These are phyloP conservation scores for Botia kubotai DNA, from an alignment of 2,797 vertebrate genomes.

Conservation along the genomic window DNA sequence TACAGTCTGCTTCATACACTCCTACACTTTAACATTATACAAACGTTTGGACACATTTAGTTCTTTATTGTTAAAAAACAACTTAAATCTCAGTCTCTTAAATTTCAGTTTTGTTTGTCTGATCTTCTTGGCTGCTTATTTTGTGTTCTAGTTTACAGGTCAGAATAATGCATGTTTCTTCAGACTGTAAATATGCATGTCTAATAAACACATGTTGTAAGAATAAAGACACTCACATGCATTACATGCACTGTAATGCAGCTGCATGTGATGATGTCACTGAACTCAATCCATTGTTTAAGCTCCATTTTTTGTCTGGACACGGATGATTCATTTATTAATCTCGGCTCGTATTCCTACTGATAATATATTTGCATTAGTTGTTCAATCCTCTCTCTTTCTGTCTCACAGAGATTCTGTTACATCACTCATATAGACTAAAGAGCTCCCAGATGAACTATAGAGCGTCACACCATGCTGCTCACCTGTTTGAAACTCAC, in stretches of 20 bases:
- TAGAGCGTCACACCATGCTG: slow-evolving; percentile 65
- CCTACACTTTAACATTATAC: too few relatives aligned
- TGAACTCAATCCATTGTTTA: slow-evolving; percentile 42
- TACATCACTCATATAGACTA: slow-evolving; percentile 67
- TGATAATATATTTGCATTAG: slow-evolving; percentile 85
- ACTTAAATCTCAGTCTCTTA: too few relatives aligned
- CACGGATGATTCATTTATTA: slow-evolving; percentile 81
- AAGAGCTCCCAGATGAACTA: slow-evolving; percentile 68
- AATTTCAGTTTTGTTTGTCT: too few relatives aligned
- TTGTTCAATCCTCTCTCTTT: slow-evolving; percentile 72
- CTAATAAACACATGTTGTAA: background rate
- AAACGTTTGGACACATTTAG: too few relatives aligned
- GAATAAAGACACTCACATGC: background rate
- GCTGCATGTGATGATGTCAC: slow-evolving; percentile 3
- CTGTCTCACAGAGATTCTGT: slow-evolving; percentile 68
- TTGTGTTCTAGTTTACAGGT: too few relatives aligned
- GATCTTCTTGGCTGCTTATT: too few relatives aligned
- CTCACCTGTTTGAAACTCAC: slow-evolving; percentile 38
- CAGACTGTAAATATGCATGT: background rate
- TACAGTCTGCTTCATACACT: too few relatives aligned
- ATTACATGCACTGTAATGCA: too few relatives aligned
- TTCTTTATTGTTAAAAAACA: too few relatives aligned
- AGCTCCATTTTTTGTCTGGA: slow-evolving; percentile 58
- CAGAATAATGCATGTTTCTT: background rate
- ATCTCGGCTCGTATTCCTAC: slow-evolving; percentile 79